These are phyloP conservation scores for Burhinus bistriatus DNA, from an alignment of 2,113 vertebrate genomes.

Conservation along the genomic window DNA sequence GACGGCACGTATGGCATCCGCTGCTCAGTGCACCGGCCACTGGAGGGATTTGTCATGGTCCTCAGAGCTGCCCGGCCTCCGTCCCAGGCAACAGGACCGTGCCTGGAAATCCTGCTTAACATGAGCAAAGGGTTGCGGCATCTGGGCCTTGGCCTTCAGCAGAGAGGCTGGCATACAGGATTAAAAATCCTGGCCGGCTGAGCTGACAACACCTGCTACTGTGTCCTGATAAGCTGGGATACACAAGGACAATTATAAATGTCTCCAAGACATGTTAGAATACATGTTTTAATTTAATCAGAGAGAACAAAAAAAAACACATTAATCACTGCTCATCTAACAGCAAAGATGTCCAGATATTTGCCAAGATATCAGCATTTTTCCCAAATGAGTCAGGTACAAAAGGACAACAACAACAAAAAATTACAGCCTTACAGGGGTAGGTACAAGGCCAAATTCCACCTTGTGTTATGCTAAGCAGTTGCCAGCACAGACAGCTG, in stretches of 20 bases:
- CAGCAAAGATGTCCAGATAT: conserved; percentile 47
- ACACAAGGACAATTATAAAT: conserved; percentile 59
- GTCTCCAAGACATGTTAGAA: conserved; percentile 57
- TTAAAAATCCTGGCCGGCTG: conserved; percentile 29
- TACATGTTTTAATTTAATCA: conserved; percentile 62
- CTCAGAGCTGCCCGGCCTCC: background rate
- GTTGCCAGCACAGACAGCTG: conserved; percentile 25
- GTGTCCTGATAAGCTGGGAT: conserved; percentile 46
- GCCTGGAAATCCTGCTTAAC: background rate
- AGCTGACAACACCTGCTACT: conserved; percentile 51
- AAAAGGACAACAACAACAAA: conserved; percentile 46
- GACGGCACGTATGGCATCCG: fast-evolving
- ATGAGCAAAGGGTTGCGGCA: background rate
- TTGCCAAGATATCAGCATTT: conserved; percentile 53
- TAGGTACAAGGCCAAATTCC: conserved; percentile 36
- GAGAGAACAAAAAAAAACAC: conserved; percentile 51
- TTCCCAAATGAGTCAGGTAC: background rate
- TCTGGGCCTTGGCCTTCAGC: conserved; percentile 43
- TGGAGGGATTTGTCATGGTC: background rate
- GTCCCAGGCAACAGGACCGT: background rate
- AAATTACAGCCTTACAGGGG: conserved; percentile 8
- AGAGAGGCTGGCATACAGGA: conserved; percentile 11
- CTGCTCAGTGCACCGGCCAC: fast-evolving
- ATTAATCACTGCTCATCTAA: conserved; percentile 63
- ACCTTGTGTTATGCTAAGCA: background rate